These are phyloP conservation scores for Pelodiscus sinensis DNA, from an alignment of 2,113 vertebrate genomes.

Conservation along the genomic window DNA sequence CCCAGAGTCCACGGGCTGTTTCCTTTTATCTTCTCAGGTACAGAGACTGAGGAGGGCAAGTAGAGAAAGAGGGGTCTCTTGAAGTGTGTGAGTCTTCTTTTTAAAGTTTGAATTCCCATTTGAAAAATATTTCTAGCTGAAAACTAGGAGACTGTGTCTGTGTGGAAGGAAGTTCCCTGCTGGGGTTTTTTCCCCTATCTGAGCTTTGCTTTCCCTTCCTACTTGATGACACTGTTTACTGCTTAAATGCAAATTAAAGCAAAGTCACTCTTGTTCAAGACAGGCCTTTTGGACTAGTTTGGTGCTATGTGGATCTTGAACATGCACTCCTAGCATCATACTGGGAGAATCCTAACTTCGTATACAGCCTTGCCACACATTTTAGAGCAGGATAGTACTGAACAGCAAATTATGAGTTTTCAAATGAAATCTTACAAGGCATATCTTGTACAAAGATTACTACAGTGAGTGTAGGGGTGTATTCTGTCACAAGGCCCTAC, in stretches of 20 bases:
- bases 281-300: neutral
- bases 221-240: neutral
- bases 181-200: neutral
- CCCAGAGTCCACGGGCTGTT: neutral
- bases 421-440: neutral
- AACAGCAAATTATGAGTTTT: neutral
- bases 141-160: neutral
- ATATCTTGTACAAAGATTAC: neutral
- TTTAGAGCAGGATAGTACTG: neutral
- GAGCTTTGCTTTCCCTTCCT: neutral
- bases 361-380: neutral
- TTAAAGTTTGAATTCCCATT: neutral
- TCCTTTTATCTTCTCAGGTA: neutral
- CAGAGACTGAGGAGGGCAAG: neutral
- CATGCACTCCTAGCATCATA: too few species aligned
- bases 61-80: neutral
- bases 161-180: neutral
- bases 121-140: neutral
- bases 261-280: neutral
- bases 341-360: neutral
- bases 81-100: neutral
- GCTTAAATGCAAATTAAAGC: neutral
- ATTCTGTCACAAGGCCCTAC: neutral
- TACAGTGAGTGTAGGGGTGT: neutral
- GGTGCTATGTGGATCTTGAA: neutral